These are phyloP conservation scores for Salticus scenicus DNA, from an alignment of 2,888 invertebrate genomes.

Conservation along the genomic window DNA sequence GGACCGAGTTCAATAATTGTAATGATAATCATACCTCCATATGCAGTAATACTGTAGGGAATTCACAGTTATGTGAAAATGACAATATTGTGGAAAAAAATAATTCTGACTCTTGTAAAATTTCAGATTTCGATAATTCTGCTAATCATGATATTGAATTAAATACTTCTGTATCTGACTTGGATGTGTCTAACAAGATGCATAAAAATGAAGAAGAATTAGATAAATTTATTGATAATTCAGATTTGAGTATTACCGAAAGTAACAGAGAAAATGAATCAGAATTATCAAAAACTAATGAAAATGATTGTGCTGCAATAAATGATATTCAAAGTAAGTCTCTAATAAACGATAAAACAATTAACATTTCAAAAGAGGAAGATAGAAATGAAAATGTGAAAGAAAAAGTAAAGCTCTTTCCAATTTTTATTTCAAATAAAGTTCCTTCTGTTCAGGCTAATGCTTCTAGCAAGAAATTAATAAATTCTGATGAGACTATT, in stretches of 20 bases:
- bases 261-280: not conserved
- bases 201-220: not conserved
- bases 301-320: not conserved
- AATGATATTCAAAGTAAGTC: not conserved
- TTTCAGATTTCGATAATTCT: too few species aligned
- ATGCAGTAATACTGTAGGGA: too few species aligned
- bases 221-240: not conserved
- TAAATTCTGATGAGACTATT: too few species aligned
- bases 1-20: too few species aligned
- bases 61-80: too few species aligned
- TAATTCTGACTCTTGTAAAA: too few species aligned
- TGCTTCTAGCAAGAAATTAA: too few species aligned
- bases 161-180: too few species aligned
- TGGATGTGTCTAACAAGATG: too few species aligned
- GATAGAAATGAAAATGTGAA: not conserved
- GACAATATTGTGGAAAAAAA: too few species aligned
- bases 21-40: too few species aligned
- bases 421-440: not conserved
- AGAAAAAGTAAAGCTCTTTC: not conserved
- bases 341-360: not conserved
- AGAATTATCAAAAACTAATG: not conserved
- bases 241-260: not conserved
- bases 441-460: not conserved
- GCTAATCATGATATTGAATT: too few species aligned
- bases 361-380: not conserved